These are phyloP conservation scores for Neomonachus schauinslandi DNA, from an alignment of 2,113 vertebrate genomes.

Conservation along the genomic window DNA sequence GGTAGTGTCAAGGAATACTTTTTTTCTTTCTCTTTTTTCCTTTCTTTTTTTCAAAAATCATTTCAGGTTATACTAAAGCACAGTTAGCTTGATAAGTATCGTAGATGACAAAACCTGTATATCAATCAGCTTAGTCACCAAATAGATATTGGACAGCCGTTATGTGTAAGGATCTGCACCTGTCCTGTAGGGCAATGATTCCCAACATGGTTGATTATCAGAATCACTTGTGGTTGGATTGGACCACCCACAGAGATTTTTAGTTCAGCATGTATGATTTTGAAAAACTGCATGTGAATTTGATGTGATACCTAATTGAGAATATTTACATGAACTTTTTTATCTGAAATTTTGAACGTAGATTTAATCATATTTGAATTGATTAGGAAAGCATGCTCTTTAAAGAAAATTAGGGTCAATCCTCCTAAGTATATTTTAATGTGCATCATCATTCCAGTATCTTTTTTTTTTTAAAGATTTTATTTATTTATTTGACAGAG, in stretches of 20 bases:
- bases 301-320: background rate
- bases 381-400: background rate
- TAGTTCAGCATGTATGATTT: conserved; percentile 36
- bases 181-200: background rate
- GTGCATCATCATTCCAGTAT: background rate
- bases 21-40: background rate
- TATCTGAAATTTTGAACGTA: conserved; percentile 24
- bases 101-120: background rate
- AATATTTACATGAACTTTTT: background rate
- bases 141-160: conserved; percentile 7
- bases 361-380: conserved; percentile 1
- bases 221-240: background rate
- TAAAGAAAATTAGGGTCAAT: conserved; percentile 6
- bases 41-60: background rate
- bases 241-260: background rate
- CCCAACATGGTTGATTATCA: background rate
- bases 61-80: background rate
- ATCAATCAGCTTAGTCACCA: background rate
- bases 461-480: background rate
- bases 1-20: background rate
- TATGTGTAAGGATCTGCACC: conserved; percentile 6
- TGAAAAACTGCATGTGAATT: conserved; percentile 30
- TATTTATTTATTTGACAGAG: no score
- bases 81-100: background rate
- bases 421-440: conserved; percentile 6